A percentile compares a stretch with the other conserved stretches of the same genome.
phyloP scores from a whole-genome alignment of 1,140 invertebrate species.

The Pomacea maculata region DNA sequence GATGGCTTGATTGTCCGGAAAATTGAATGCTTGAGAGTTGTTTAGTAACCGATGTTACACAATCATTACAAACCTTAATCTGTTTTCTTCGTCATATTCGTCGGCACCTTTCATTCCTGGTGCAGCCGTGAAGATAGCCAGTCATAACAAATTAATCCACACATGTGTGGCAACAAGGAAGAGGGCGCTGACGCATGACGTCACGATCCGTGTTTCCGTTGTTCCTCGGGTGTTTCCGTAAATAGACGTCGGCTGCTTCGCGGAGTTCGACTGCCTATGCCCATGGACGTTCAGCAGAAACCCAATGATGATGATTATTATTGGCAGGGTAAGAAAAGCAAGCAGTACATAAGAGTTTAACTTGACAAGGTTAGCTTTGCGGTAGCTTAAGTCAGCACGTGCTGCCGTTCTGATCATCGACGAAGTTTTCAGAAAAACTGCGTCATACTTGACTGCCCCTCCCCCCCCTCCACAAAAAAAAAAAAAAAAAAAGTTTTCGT shows the following conservation, averaged over 20 bases:
- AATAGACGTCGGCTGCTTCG: not conserved
- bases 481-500: too few species aligned
- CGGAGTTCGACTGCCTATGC: not conserved
- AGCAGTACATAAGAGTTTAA: not conserved
- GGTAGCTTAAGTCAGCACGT: not conserved
- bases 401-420: not conserved
- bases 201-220: conserved; percentile 14
- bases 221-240: conserved; percentile 18
- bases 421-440: not conserved
- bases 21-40: not conserved
- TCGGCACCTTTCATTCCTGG: not conserved
- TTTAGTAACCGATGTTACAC: not conserved
- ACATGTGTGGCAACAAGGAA: conserved; percentile 24
- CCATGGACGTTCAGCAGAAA: not conserved
- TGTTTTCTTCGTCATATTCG: not conserved
- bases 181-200: conserved; percentile 25
- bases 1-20: not conserved
- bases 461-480: too few species aligned
- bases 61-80: conserved; percentile 12
- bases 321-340: not conserved
- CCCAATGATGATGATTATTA: not conserved
- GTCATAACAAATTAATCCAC: conserved; percentile 23
- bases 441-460: not conserved
- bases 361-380: not conserved
- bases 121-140: not conserved